Evolutionary conservation across 2,113 vertebrate species (phyloP), one percentile per base, ranked within the genome.

Genomic region (Alces alces): DNA sequence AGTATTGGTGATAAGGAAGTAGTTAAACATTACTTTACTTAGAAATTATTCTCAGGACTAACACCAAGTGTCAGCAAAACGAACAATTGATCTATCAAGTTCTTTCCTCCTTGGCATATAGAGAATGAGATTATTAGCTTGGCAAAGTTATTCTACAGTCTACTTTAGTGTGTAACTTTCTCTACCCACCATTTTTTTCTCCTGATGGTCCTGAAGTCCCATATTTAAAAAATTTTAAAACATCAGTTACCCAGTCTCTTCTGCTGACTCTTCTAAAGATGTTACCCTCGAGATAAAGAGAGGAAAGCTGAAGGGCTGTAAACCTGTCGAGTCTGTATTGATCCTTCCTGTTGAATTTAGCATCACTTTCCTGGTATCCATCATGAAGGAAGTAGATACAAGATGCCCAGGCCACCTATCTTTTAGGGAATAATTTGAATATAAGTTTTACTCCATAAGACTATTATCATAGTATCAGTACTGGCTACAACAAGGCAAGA

Each of bases 21-120:
- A 96, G 98, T 99, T 99, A 99, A 99, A 99, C 95, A 98, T 98
- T 98, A 97, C 97, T 96, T 85, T 98, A 85, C 98, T 98, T 97
- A 97, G 97, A 96, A 98, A 95, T 95, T 98, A 85, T 97, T 96
- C 97, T 97, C 86, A 83, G 96, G 91, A 86, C 97, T 97, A 97
- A 60, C 95, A 94, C 86, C 90, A 0, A 96, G 96, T 98, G 97
- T 98, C 98, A 98, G 93, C 95, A 98, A 86, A 98, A 97, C 94
- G 96, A 98, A 98, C 98, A 97, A 96, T 98, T 98, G 97, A 98
- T 98, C 98, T 98, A 96, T 97, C 95, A 36, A 27, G 61, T 98
- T 19, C 58, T 70, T 89, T 83, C 47, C 36, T 95, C 50, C 57
- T 27, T 43, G 66, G 57, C 54, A 61, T 61, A 28, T 4, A 54